phyloP scores from a whole-genome alignment of 2,797 vertebrate species.

The Oophaga sylvatica region DNA sequence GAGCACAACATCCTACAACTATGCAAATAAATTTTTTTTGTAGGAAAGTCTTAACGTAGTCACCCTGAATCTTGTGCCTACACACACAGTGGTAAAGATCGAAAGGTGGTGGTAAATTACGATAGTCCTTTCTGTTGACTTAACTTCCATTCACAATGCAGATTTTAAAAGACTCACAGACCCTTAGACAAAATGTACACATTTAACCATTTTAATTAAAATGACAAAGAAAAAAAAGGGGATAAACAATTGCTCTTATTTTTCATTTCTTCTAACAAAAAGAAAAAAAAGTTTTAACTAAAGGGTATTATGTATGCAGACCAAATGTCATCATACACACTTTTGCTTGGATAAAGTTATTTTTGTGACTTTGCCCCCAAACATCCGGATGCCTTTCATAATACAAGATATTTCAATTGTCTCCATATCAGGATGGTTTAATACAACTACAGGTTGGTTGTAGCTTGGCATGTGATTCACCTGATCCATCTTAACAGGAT shows the following conservation, averaged over 20 bases:
- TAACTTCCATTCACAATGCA: background rate
- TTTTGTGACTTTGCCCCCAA: constrained; percentile 77
- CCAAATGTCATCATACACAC: background rate
- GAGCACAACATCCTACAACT: background rate
- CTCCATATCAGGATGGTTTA: constrained; percentile 91
- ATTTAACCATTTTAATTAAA: background rate
- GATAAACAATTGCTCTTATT: background rate
- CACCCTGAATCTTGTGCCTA: background rate
- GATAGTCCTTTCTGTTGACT: background rate
- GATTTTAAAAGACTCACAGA: background rate
- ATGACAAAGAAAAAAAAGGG: background rate
- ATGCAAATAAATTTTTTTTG: background rate
- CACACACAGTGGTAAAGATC: background rate
- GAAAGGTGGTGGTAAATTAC: background rate
- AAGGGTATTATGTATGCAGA: background rate
- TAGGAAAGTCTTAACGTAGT: background rate
- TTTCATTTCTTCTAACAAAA: background rate
- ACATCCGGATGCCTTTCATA: constrained; percentile 79
- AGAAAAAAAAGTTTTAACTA: background rate
- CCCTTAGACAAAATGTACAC: background rate
- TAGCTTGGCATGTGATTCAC: constrained; percentile 84
- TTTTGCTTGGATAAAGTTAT: constrained; percentile 61
- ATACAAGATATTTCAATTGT: constrained; percentile 75
- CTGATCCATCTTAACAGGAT: constrained; percentile 83
- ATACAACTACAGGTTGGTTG: constrained; percentile 93